Percentiles rank a stretch among this genome's conserved stretches.
phyloP scores from a whole-genome alignment of 1,140 invertebrate genomes.

The Eumaeus atala region DNA sequence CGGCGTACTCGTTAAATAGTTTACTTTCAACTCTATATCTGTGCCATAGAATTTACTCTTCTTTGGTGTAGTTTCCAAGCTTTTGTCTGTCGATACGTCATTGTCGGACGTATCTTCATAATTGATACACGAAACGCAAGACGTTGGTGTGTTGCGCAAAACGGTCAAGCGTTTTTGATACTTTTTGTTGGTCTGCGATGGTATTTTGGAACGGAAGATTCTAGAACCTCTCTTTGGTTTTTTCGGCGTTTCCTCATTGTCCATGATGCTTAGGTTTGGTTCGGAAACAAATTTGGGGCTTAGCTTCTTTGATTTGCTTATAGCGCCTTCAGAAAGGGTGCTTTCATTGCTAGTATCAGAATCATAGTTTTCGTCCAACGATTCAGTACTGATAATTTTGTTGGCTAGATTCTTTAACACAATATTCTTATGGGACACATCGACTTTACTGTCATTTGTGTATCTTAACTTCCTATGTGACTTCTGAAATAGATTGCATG shows the following conservation, averaged over 20 bases:
- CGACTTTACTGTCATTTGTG: slow-evolving; percentile 47
- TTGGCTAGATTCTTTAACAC: slow-evolving; percentile 59
- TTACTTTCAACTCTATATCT: slow-evolving; percentile 46
- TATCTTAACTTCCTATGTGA: slow-evolving; percentile 47
- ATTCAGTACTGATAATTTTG: slow-evolving; percentile 59
- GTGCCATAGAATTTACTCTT: slow-evolving; percentile 31
- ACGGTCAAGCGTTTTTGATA: slow-evolving; percentile 48
- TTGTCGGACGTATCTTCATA: slow-evolving; percentile 52
- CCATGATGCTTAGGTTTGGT: slow-evolving; percentile 61
- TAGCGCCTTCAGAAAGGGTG: slow-evolving; percentile 56
- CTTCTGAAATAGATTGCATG: slow-evolving; percentile 61
- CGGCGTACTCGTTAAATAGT: slow-evolving; percentile 75
- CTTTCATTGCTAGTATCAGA: slow-evolving; percentile 61
- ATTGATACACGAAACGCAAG: slow-evolving; percentile 59
- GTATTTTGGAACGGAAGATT: slow-evolving; percentile 56
- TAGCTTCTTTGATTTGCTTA: slow-evolving; percentile 47
- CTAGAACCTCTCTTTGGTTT: slow-evolving; percentile 54
- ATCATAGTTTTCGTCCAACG: slow-evolving; percentile 52
- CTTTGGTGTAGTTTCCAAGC: slow-evolving; percentile 41
- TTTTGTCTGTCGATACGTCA: slow-evolving; percentile 30
- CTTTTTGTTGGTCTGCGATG: slow-evolving; percentile 51
- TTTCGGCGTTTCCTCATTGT: slow-evolving; percentile 59
- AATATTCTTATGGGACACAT: slow-evolving; percentile 60
- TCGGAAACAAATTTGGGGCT: slow-evolving; percentile 70
- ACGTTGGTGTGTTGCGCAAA: slow-evolving; percentile 48